A percentile compares a stretch with the other conserved stretches of the same genome.
phyloP scores from a whole-genome alignment of 2,797 vertebrate genomes.

The Eleutherodactylus coqui region DNA sequence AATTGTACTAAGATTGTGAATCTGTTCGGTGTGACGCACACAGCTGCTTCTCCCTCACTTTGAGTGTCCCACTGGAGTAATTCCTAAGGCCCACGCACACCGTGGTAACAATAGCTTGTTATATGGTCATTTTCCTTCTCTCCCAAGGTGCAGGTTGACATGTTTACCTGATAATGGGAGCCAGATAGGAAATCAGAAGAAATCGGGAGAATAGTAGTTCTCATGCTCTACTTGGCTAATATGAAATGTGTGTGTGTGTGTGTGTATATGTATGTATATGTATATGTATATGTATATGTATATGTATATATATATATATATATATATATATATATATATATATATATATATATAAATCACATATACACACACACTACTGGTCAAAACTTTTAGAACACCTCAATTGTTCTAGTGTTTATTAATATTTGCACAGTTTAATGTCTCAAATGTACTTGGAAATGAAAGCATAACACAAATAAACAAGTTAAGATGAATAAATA shows the following conservation, averaged over 20 bases:
- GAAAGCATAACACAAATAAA: too few species aligned
- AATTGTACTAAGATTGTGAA: constrained; percentile 51
- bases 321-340: too few species aligned
- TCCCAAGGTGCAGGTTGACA: constrained; percentile 45
- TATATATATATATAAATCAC: too few species aligned
- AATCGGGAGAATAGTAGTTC: neutral
- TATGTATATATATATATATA: too few species aligned
- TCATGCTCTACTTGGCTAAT: neutral
- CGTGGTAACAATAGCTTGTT: constrained; percentile 55
- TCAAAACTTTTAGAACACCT: too few species aligned
- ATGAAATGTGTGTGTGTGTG: neutral
- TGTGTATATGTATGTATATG: neutral
- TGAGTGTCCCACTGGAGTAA: constrained; percentile 57
- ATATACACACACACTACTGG: too few species aligned
- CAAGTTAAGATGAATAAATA: too few species aligned
- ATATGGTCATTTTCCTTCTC: constrained; percentile 46
- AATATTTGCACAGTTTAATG: too few species aligned
- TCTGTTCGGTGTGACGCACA: constrained; percentile 60
- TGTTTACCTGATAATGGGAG: constrained; percentile 28
- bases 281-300: too few species aligned
- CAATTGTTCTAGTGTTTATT: too few species aligned
- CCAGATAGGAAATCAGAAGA: constrained; percentile 24
- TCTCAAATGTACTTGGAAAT: too few species aligned
- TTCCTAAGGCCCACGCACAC: constrained; percentile 59
- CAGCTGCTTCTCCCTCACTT: constrained; percentile 45